phyloP scores from a whole-genome alignment of 2,888 invertebrate species.

The Orthosia gracilis region DNA sequence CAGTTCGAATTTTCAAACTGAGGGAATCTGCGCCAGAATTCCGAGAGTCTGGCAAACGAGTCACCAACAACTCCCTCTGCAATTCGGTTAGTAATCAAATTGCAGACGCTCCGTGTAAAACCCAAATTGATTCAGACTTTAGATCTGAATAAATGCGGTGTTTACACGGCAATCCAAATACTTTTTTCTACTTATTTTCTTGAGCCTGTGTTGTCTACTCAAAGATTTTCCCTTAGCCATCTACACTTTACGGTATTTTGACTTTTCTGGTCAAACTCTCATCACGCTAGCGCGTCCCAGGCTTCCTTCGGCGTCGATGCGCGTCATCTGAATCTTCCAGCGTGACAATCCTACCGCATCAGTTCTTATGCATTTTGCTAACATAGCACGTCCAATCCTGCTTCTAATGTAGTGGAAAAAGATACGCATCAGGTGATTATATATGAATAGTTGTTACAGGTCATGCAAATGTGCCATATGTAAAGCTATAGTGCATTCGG shows the following conservation, averaged over 20 bases:
- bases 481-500: background rate
- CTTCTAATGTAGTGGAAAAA: background rate
- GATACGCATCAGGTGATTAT: background rate
- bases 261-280: background rate
- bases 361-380: background rate
- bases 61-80: background rate
- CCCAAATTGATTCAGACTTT: background rate
- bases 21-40: background rate
- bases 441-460: background rate
- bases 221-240: background rate
- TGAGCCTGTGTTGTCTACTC: background rate
- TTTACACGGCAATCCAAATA: no score
- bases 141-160: no score
- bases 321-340: background rate
- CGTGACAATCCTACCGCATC: background rate
- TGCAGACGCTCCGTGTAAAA: constrained; percentile 10
- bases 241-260: background rate
- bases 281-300: no score
- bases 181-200: background rate
- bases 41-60: constrained; percentile 6
- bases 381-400: background rate
- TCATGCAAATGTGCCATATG: background rate
- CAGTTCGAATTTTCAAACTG: constrained; percentile 32
- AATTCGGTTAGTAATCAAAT: constrained; percentile 15
- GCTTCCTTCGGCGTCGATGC: no score